phyloP scores from a whole-genome alignment of 1,140 invertebrate genomes.

The Drosophila grimshawi region DNA sequence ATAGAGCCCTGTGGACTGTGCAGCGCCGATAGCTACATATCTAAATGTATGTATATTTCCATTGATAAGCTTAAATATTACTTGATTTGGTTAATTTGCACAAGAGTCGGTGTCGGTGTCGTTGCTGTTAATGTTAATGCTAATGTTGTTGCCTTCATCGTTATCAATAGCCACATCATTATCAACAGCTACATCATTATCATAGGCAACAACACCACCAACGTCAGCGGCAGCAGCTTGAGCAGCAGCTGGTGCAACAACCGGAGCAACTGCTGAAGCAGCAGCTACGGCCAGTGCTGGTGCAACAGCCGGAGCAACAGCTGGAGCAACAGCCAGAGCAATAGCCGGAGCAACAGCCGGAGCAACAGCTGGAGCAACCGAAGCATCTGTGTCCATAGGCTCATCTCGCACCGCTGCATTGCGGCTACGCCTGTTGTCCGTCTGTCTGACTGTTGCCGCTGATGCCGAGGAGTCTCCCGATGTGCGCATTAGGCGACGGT shows the following conservation, averaged over 20 bases:
- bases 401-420: background rate
- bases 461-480: constrained; percentile 4
- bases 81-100: constrained; percentile 35
- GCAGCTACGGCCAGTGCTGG: background rate
- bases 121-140: background rate
- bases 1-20: background rate
- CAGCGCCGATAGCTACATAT: constrained; percentile 4
- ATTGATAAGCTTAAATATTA: constrained; percentile 25
- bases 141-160: background rate
- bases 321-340: constrained; percentile 28
- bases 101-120: constrained; percentile 8
- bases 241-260: too few relatives aligned
- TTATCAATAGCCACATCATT: background rate
- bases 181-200: background rate
- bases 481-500: constrained; percentile 42
- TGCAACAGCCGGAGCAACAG: constrained; percentile 26
- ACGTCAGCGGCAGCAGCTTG: constrained; percentile 1
- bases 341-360: constrained; percentile 19
- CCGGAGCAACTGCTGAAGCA: too few relatives aligned
- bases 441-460: background rate
- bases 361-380: constrained; percentile 24
- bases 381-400: background rate
- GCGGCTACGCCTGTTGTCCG: background rate
- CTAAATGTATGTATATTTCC: constrained; percentile 4
- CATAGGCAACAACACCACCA: background rate